These are phyloP conservation scores for Lathamus discolor DNA, from an alignment of 2,113 vertebrate genomes.

Conservation along the genomic window DNA sequence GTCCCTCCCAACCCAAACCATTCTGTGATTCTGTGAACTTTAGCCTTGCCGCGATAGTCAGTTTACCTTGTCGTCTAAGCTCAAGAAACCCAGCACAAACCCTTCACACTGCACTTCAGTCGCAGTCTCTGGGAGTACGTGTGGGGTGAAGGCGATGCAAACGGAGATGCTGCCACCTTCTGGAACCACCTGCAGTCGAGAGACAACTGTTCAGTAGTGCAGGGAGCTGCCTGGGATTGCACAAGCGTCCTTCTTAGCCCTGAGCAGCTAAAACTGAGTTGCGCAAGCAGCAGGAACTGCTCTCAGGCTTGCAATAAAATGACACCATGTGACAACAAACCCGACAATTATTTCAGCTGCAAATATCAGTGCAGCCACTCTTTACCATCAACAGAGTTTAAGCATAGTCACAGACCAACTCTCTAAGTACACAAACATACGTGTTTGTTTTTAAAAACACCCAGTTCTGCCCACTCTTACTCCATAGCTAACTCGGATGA, in stretches of 20 bases:
- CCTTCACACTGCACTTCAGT: conserved; percentile 72
- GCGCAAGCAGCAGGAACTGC: not conserved
- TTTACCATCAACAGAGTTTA: not conserved
- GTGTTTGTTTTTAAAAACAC: not conserved
- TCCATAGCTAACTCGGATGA: not conserved
- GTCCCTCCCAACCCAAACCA: not conserved
- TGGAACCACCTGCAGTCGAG: conserved; percentile 81
- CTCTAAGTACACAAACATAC: not conserved
- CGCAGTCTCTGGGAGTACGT: conserved; percentile 55
- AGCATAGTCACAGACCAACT: not conserved
- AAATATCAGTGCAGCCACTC: not conserved
- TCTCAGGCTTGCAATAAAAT: not conserved
- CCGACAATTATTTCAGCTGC: not conserved
- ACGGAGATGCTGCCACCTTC: conserved; percentile 78
- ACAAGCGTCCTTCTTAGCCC: not conserved
- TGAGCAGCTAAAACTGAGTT: not conserved
- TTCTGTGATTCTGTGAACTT: not conserved
- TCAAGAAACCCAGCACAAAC: conserved; percentile 85
- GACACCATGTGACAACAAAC: not conserved
- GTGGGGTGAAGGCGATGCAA: conserved; percentile 84
- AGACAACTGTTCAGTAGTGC: accelerated
- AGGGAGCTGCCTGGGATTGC: not conserved
- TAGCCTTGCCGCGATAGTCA: not conserved
- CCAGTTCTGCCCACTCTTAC: not conserved
- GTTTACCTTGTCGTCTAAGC: conserved; percentile 83